Conservation (phyloP, 2,888 invertebrate genomes). For the Heteropelma amictum region DNA sequence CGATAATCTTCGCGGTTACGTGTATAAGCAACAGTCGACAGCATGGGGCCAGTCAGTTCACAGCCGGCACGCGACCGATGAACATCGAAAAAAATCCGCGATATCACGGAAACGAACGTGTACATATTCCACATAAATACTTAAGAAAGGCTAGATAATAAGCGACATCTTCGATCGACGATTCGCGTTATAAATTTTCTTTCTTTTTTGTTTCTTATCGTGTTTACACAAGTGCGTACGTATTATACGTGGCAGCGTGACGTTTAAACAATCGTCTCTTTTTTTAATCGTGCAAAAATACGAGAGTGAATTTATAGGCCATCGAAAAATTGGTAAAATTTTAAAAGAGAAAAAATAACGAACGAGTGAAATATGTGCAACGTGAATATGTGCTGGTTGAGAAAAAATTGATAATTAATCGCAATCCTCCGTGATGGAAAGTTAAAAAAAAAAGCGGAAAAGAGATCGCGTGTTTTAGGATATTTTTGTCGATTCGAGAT, state of each 20-base stretch:
- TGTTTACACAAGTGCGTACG: neutral
- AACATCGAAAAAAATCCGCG: constrained; percentile 63
- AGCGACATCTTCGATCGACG: neutral
- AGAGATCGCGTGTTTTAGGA: neutral
- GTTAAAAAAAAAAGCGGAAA: neutral
- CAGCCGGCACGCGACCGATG: constrained; percentile 72
- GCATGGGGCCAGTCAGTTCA: constrained; percentile 70
- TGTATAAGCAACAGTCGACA: constrained; percentile 69
- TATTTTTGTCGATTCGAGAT: too few species aligned
- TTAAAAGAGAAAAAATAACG: neutral
- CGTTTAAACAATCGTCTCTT: too few species aligned
- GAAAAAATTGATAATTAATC: neutral
- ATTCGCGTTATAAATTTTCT: neutral
- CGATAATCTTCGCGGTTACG: constrained; percentile 61
- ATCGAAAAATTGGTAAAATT: too few species aligned
- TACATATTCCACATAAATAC: too few species aligned
- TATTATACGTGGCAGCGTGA: too few species aligned
- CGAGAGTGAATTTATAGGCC: too few species aligned
- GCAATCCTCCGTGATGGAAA: too few species aligned
- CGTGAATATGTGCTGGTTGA: neutral
- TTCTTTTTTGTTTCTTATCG: constrained; percentile 26
- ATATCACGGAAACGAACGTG: too few species aligned
- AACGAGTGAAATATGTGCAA: neutral
- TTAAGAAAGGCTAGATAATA: neutral
- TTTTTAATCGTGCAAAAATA: neutral